phyloP scores from a whole-genome alignment of 2,888 invertebrate genomes.

The Harmothoe impar region DNA sequence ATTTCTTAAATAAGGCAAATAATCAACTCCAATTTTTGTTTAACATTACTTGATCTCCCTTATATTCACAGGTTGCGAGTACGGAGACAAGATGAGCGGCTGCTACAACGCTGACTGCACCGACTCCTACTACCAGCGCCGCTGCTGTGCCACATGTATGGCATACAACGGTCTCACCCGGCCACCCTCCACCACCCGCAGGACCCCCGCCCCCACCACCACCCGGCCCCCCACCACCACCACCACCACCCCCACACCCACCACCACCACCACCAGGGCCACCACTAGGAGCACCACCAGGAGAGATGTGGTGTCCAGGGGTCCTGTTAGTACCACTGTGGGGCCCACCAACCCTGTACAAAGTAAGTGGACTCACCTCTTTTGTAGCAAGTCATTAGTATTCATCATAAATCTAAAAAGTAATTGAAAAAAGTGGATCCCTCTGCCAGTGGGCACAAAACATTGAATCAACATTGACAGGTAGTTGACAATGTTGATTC shows the following conservation, averaged over 20 bases:
- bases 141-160: conserved; percentile 59
- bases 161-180: conserved; percentile 46
- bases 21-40: no score
- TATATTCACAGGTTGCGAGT: conserved; percentile 62
- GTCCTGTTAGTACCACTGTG: no score
- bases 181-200: conserved; percentile 16
- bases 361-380: no score
- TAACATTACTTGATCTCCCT: no score
- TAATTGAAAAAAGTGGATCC: no score
- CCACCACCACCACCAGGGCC: background rate
- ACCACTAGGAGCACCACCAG: background rate
- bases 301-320: background rate
- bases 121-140: conserved; percentile 37
- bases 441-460: no score
- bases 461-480: no score
- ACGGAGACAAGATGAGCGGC: conserved; percentile 48
- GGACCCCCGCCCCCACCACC: background rate
- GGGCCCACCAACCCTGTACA: no score
- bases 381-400: no score
- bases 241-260: background rate
- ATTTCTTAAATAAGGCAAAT: background rate
- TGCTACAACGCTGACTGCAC: conserved; percentile 37
- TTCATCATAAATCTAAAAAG: no score
- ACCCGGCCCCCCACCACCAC: background rate
- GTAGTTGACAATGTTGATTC: no score